phyloP scores from a whole-genome alignment of 2,888 invertebrate species.

The Cephus nigrinus region DNA sequence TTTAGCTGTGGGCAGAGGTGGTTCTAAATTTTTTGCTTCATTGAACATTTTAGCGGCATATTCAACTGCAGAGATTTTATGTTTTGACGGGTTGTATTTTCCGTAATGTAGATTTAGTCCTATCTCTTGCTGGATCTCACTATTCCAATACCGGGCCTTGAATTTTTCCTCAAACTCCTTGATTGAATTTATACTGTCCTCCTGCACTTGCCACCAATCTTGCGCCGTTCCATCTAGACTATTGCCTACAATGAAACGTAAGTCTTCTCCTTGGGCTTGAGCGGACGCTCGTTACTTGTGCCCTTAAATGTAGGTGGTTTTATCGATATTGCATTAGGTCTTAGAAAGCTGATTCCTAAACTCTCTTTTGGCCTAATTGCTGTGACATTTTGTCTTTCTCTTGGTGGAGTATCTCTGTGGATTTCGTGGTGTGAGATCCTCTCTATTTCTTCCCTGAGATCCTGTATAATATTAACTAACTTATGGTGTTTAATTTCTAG shows the following conservation, averaged over 20 bases:
- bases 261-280: no score
- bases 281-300: no score
- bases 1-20: background rate
- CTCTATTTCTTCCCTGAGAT: no score
- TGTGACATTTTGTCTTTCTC: no score
- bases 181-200: background rate
- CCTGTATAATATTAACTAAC: no score
- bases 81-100: background rate
- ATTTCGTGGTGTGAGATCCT: no score
- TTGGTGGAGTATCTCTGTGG: no score
- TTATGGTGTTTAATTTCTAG: no score
- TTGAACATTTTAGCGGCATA: background rate
- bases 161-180: background rate
- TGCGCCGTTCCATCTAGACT: background rate
- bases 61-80: background rate
- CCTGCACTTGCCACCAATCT: background rate
- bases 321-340: no score
- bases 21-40: background rate
- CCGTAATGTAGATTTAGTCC: background rate
- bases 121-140: background rate
- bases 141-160: background rate
- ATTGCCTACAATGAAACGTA: background rate
- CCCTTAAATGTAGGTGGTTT: no score
- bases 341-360: no score
- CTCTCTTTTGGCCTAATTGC: no score